Conservation (phyloP, 2,113 vertebrate species). For the Hyaena hyaena region DNA sequence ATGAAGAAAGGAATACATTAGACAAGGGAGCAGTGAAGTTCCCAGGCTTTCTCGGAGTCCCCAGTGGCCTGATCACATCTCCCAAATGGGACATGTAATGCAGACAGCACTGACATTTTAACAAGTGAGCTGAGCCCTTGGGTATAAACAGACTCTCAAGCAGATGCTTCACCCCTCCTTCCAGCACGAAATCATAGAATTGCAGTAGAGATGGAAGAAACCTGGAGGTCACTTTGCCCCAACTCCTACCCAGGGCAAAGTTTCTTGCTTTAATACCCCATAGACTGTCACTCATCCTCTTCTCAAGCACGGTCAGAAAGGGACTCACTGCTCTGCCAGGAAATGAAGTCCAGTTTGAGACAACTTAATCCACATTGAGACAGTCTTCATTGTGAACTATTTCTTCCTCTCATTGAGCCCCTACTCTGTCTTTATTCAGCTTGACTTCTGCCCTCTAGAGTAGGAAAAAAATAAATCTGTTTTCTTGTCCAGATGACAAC, state of each 20-base stretch:
- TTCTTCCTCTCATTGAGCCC: background rate
- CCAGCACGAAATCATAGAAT: background rate
- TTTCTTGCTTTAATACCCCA: rapidly evolving
- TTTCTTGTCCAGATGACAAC: background rate
- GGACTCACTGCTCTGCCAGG: background rate
- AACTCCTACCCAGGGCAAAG: background rate
- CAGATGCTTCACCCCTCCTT: background rate
- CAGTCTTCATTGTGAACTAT: background rate
- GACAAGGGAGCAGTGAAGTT: background rate
- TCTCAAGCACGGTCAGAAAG: background rate
- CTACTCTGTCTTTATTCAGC: background rate
- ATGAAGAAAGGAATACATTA: background rate
- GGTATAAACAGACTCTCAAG: background rate
- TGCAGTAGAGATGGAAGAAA: background rate
- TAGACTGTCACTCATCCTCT: background rate
- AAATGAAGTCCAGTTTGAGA: background rate
- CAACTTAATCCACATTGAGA: background rate
- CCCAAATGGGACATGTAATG: background rate
- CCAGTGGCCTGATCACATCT: background rate
- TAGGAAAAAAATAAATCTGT: background rate
- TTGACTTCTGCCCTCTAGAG: background rate
- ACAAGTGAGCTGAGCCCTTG: background rate
- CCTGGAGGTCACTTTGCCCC: background rate
- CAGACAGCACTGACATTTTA: background rate
- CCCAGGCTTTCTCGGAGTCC: background rate